phyloP scores from a whole-genome alignment of 2,113 vertebrate species.

The Arenaria interpres region DNA sequence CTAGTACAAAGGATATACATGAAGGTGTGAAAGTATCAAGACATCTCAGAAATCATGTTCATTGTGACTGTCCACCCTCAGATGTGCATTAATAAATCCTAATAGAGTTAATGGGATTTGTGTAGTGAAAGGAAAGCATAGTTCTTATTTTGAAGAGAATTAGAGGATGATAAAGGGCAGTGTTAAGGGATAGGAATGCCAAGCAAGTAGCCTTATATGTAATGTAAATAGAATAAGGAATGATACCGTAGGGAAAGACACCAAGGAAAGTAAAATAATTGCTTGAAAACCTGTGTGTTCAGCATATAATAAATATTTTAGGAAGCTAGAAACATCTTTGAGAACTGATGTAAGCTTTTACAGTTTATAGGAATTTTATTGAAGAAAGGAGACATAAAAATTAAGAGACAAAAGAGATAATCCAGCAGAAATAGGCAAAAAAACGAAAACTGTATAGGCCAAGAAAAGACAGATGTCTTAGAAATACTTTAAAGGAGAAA shows the following conservation, averaged over 20 bases:
- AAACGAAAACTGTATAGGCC: not conserved
- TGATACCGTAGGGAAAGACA: not conserved
- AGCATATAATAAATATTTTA: not conserved
- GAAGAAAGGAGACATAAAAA: not conserved
- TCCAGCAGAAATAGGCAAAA: not conserved
- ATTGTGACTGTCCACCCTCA: not conserved
- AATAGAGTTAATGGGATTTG: constrained; percentile 6
- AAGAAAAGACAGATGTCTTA: not conserved
- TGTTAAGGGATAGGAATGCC: not conserved
- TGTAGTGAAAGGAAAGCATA: not conserved
- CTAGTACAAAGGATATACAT: not conserved
- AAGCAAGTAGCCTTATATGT: not conserved
- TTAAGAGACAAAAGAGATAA: not conserved
- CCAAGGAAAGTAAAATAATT: not conserved
- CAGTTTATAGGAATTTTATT: not conserved
- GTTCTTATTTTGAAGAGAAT: not conserved
- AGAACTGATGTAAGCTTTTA: not conserved
- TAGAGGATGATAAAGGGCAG: not conserved
- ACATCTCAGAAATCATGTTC: not conserved
- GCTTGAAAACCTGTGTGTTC: not conserved
- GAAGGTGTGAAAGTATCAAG: not conserved
- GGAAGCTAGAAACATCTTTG: not conserved
- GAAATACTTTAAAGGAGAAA: not conserved
- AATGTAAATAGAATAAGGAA: not conserved
- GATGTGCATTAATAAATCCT: constrained; percentile 13